Evolutionary conservation across 2,797 vertebrate genomes (phyloP).

Genomic region (Sphaeramia orbicularis): DNA sequence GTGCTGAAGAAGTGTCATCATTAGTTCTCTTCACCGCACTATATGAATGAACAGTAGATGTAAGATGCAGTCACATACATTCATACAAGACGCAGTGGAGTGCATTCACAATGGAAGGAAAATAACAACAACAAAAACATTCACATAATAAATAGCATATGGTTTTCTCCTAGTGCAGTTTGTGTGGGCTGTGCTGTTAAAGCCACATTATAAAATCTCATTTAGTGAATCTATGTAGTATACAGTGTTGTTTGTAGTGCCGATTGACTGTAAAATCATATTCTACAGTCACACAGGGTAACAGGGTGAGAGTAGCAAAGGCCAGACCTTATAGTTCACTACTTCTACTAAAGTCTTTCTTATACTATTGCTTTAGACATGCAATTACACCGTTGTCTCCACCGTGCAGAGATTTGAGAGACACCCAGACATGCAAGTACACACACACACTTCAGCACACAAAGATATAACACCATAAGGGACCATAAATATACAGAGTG

Average conservation of each 20-base stretch:
- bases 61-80: conserved; percentile 24
- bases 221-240: conserved; percentile 7
- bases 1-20: conserved; percentile 65
- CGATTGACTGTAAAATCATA: neutral
- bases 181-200: conserved; percentile 20
- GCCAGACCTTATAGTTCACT: conserved; percentile 54
- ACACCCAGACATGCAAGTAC: conserved; percentile 23
- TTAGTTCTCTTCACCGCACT: conserved; percentile 28
- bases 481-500: conserved; percentile 6
- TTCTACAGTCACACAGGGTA: neutral
- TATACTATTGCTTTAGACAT: conserved; percentile 63
- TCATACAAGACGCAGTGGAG: conserved; percentile 12
- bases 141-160: conserved; percentile 1
- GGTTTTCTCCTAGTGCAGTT: conserved; percentile 23
- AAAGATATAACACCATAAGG: conserved; percentile 13
- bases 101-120: neutral
- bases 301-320: conserved; percentile 32
- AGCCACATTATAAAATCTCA: neutral
- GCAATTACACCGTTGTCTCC: conserved; percentile 69
- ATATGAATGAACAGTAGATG: conserved; percentile 9
- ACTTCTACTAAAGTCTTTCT: conserved; percentile 40
- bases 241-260: conserved; percentile 5
- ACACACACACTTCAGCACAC: conserved; percentile 14
- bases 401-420: conserved; percentile 41
- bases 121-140: neutral